Conservation (phyloP, 2,888 invertebrate species). For the Julus scandinavius region DNA sequence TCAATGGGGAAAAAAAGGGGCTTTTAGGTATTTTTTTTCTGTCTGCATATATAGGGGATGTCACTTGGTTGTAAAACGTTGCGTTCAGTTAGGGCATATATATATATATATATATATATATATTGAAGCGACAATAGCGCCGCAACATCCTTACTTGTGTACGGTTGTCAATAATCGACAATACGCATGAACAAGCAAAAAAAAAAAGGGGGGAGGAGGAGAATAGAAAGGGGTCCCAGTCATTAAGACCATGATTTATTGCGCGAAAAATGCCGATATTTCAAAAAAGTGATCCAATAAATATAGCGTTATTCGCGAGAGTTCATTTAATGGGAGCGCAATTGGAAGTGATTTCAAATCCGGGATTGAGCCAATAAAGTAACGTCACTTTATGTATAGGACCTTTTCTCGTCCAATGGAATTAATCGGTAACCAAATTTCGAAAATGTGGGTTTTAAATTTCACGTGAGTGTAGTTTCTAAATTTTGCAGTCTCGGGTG, state of each 20-base stretch:
- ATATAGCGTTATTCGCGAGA: not conserved
- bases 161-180: slow-evolving; percentile 8
- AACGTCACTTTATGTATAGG: not conserved
- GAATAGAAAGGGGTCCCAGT: not conserved
- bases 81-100: not conserved
- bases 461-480: too few species aligned
- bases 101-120: too few species aligned
- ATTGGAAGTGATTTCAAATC: not conserved
- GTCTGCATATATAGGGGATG: not conserved
- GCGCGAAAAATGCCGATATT: slow-evolving; percentile 7
- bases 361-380: not conserved
- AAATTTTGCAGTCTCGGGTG: too few species aligned
- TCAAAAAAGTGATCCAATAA: slow-evolving; percentile 13
- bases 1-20: not conserved
- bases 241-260: slow-evolving; percentile 7
- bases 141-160: slow-evolving; percentile 9
- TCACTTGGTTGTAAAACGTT: not conserved
- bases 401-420: too few species aligned
- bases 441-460: too few species aligned
- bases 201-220: not conserved
- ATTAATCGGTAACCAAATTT: too few species aligned
- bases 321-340: slow-evolving; percentile 17
- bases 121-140: not conserved
- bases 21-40: not conserved
- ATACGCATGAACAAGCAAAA: not conserved